Conservation (phyloP, 1,140 invertebrate genomes). For the Papilio machaon region DNA sequence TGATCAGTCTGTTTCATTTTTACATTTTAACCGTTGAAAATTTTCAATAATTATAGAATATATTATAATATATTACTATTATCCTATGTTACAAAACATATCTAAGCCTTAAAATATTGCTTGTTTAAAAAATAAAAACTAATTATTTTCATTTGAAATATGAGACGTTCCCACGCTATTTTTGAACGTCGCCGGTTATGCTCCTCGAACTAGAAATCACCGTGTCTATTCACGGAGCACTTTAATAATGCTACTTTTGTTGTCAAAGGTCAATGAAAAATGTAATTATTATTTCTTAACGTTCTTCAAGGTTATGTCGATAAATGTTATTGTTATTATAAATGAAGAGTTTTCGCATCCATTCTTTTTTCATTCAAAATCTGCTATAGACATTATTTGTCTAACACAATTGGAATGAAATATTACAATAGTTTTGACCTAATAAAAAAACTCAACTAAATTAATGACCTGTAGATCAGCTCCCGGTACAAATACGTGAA, state of each 20-base stretch:
- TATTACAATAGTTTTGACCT: background rate
- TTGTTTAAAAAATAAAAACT: constrained; percentile 12
- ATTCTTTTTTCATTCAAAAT: background rate
- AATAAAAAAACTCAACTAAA: no score
- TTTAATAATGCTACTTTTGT: constrained; percentile 28
- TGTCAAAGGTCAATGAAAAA: constrained; percentile 33
- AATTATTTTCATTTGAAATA: constrained; percentile 24
- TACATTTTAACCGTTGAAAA: background rate
- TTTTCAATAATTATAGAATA: background rate
- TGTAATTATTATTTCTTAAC: constrained; percentile 15
- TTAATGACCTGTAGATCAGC: no score
- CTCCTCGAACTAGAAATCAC: constrained; percentile 27
- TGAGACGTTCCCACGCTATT: constrained; percentile 21
- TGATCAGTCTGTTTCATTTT: background rate
- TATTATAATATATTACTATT: background rate
- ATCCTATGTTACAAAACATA: background rate
- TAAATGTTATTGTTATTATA: background rate
- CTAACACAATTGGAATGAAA: background rate
- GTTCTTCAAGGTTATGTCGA: constrained; percentile 7
- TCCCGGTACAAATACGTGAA: no score
- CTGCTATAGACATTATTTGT: background rate
- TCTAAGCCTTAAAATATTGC: background rate
- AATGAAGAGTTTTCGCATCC: background rate
- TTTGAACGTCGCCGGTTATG: constrained; percentile 8
- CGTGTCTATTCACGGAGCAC: constrained; percentile 33